These are phyloP conservation scores for Myotis lucifugus DNA, from an alignment of 2,113 vertebrate species.

Conservation along the genomic window DNA sequence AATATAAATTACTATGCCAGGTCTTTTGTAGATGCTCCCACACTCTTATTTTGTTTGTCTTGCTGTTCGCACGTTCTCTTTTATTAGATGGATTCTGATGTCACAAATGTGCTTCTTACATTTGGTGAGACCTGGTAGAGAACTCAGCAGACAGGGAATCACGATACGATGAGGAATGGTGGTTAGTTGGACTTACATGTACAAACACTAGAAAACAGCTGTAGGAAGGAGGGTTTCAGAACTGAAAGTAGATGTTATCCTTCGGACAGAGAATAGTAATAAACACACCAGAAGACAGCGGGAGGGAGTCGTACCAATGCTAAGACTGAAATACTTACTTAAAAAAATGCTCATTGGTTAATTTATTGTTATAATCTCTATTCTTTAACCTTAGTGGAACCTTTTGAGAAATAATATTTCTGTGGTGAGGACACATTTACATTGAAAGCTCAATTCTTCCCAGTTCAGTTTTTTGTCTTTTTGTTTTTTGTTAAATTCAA, in stretches of 20 bases:
- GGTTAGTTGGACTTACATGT: background rate
- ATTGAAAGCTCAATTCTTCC: constrained; percentile 31
- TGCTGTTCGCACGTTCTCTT: background rate
- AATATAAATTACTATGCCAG: background rate
- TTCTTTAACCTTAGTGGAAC: constrained; percentile 6
- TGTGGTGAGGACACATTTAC: background rate
- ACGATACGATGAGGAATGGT: background rate
- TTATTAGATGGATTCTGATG: background rate
- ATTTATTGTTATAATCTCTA: constrained; percentile 5
- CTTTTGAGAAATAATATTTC: constrained; percentile 8
- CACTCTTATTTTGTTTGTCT: background rate
- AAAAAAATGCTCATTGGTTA: background rate
- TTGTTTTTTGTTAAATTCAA: constrained; percentile 16
- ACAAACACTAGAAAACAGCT: background rate
- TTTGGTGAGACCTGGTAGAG: background rate
- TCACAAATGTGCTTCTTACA: background rate
- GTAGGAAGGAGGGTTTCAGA: background rate
- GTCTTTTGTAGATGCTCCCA: background rate
- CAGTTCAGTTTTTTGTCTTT: background rate
- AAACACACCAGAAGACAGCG: background rate
- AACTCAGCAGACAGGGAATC: background rate
- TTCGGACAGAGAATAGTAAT: background rate
- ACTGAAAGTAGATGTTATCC: background rate
- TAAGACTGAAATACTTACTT: background rate
- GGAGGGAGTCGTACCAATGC: background rate